A percentile compares a stretch with the other conserved stretches of the same genome.
Conservation (phyloP, 1,140 invertebrate species). For the Oreohelix idahoensis region DNA sequence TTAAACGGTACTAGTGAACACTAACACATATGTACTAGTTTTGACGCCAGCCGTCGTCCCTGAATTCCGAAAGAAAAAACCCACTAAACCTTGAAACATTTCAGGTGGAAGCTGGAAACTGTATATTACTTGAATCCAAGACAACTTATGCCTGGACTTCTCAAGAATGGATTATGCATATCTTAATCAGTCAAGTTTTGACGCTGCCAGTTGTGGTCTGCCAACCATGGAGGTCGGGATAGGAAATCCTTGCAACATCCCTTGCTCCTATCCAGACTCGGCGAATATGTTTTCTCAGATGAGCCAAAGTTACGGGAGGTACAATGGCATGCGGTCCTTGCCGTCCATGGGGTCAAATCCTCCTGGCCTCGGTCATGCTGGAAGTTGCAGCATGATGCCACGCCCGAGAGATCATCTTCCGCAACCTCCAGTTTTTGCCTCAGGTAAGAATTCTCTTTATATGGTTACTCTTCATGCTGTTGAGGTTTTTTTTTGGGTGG, state of each 20-base stretch:
- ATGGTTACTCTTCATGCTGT: too few relatives aligned
- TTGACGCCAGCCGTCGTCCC: too few relatives aligned
- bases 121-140: too few relatives aligned
- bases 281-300: constrained; percentile 87
- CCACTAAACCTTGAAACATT: too few relatives aligned
- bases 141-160: too few relatives aligned
- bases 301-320: constrained; percentile 74
- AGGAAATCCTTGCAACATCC: constrained; percentile 74
- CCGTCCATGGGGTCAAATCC: constrained; percentile 49
- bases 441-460: constrained; percentile 59
- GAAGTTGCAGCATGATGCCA: constrained; percentile 66
- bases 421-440: constrained; percentile 65
- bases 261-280: constrained; percentile 86
- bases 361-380: constrained; percentile 50
- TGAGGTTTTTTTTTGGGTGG: too few relatives aligned
- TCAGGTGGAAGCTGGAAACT: too few relatives aligned
- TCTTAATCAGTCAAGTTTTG: constrained; percentile 41
- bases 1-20: too few relatives aligned
- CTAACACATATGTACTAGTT: too few relatives aligned
- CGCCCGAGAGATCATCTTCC: constrained; percentile 57
- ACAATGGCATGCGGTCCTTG: constrained; percentile 65
- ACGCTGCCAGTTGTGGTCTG: constrained; percentile 36
- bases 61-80: too few relatives aligned
- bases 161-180: constrained; percentile 41
- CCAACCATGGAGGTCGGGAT: constrained; percentile 22